A percentile compares a stretch with the other conserved stretches of the same genome.
These are phyloP conservation scores for Trissolcus brochymenae DNA, from an alignment of 2,888 invertebrate species.

Conservation along the genomic window DNA sequence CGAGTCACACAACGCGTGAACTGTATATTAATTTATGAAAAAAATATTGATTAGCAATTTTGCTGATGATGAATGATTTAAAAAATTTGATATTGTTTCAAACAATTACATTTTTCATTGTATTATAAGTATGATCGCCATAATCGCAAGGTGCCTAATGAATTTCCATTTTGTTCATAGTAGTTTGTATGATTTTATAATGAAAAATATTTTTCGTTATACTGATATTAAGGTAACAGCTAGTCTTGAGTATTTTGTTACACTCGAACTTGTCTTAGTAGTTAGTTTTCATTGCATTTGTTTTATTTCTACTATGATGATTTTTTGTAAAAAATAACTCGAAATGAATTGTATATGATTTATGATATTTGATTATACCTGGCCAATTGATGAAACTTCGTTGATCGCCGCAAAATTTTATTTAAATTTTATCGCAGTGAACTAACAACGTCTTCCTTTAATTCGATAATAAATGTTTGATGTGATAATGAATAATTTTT, in stretches of 20 bases:
- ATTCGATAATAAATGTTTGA: conserved; percentile 40
- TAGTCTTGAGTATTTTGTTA: conserved; percentile 67
- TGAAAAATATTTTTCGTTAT: conserved; percentile 36
- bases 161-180: conserved; percentile 46
- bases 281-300: conserved; percentile 10
- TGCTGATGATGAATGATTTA: background rate
- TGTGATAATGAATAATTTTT: conserved; percentile 26
- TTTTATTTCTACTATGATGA: background rate
- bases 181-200: conserved; percentile 37
- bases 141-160: conserved; percentile 63
- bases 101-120: conserved; percentile 11
- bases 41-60: background rate
- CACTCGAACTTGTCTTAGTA: conserved; percentile 26
- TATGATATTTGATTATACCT: conserved; percentile 11
- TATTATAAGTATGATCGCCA: conserved; percentile 55
- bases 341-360: conserved; percentile 21
- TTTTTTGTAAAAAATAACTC: background rate
- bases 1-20: conserved; percentile 36
- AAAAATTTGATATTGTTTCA: background rate
- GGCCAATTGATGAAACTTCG: conserved; percentile 5
- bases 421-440: conserved; percentile 19
- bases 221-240: conserved; percentile 66
- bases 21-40: conserved; percentile 28
- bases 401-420: conserved; percentile 23
- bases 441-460: conserved; percentile 52